phyloP scores from a whole-genome alignment of 2,888 invertebrate species.

The Erpobdella octoculata region DNA sequence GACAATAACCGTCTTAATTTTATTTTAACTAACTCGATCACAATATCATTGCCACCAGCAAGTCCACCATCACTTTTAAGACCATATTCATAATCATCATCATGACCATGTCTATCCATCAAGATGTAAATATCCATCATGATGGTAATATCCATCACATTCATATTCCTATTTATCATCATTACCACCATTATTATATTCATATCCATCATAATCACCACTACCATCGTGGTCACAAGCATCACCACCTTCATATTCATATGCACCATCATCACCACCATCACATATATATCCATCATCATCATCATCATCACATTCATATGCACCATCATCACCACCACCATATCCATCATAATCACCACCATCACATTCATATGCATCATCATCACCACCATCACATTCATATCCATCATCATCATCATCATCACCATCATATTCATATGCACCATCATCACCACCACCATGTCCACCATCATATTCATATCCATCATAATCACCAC shows the following conservation, averaged over 20 bases:
- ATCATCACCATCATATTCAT: slow-evolving; percentile 8
- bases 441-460: neutral
- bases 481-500: neutral
- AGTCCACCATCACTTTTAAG: too few species aligned
- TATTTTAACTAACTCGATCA: too few species aligned
- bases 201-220: slow-evolving; percentile 18
- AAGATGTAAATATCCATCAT: too few species aligned
- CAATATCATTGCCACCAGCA: too few species aligned
- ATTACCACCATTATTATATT: neutral
- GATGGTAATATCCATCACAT: too few species aligned
- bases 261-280: slow-evolving; percentile 15
- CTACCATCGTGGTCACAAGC: neutral
- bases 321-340: slow-evolving; percentile 17
- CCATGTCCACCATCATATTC: neutral
- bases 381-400: slow-evolving; percentile 6
- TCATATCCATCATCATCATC: slow-evolving; percentile 6
- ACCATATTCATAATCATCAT: too few species aligned
- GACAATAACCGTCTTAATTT: too few species aligned
- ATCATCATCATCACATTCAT: slow-evolving; percentile 18
- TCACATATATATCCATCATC: slow-evolving; percentile 17
- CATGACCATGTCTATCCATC: too few species aligned
- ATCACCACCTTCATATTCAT: slow-evolving; percentile 18
- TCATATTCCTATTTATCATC: too few species aligned
- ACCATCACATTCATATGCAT: slow-evolving; percentile 13
- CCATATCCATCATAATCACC: slow-evolving; percentile 10